These are phyloP conservation scores for Huso huso DNA, from an alignment of 2,797 vertebrate genomes.

Conservation along the genomic window DNA sequence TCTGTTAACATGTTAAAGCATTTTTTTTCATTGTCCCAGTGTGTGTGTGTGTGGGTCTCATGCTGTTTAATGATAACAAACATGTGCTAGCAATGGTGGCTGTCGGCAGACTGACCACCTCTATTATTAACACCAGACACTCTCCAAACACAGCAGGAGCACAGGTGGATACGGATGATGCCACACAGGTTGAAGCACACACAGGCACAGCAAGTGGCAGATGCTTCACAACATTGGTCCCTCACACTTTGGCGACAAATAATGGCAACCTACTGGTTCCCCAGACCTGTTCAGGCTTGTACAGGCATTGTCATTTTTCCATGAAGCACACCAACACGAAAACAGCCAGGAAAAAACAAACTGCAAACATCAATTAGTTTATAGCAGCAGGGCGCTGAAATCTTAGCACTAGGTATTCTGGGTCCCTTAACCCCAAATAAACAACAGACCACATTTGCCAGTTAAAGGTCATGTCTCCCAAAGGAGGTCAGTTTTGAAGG, in stretches of 20 bases:
- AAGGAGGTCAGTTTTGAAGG: not conserved
- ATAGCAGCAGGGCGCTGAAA: constrained; percentile 43
- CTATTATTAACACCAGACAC: constrained; percentile 31
- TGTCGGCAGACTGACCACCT: constrained; percentile 45
- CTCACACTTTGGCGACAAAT: constrained; percentile 17
- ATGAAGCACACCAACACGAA: not conserved
- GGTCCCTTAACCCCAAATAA: constrained; percentile 13
- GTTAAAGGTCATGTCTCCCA: not conserved
- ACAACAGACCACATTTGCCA: not conserved
- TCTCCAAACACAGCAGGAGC: constrained; percentile 34
- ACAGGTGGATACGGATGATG: constrained; percentile 7
- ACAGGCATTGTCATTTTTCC: not conserved
- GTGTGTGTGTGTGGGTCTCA: constrained; percentile 49
- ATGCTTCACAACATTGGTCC: constrained; percentile 29
- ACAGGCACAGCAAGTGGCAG: constrained; percentile 6
- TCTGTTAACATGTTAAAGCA: no score
- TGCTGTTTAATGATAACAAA: constrained; percentile 53
- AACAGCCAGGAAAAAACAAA: constrained; percentile 48
- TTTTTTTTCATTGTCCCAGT: no score
- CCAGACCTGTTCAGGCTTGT: constrained; percentile 3
- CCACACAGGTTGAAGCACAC: constrained; percentile 37
- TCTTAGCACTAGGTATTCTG: constrained; percentile 27
- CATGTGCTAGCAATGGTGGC: constrained; percentile 29
- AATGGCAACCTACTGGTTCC: constrained; percentile 15
- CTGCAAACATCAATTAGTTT: constrained; percentile 33